These are phyloP conservation scores for Drosophila neonasuta DNA, from an alignment of 2,888 invertebrate species.

Conservation along the genomic window DNA sequence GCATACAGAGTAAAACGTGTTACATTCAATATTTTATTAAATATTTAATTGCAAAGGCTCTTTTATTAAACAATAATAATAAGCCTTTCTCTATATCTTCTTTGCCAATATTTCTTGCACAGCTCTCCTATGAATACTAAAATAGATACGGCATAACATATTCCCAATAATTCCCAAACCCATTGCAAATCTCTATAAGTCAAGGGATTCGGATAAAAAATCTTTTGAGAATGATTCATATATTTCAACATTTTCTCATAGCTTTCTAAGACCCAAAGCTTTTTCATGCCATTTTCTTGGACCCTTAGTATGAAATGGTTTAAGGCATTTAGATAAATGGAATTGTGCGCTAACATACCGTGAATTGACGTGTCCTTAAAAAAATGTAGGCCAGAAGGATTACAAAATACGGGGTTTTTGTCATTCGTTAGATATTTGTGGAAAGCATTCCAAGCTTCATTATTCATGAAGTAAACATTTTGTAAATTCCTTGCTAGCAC, in stretches of 20 bases:
- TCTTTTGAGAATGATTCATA: not conserved
- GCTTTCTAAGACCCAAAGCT: not conserved
- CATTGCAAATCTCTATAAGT: not conserved
- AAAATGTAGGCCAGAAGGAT: not conserved
- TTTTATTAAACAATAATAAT: not conserved
- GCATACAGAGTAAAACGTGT: too few species aligned
- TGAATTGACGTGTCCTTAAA: not conserved
- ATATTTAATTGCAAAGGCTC: too few species aligned
- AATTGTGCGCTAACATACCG: not conserved
- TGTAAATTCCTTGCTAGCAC: not conserved
- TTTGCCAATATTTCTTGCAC: not conserved
- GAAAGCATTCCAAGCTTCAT: not conserved
- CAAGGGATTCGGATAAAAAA: not conserved
- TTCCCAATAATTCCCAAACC: slow-evolving; percentile 4
- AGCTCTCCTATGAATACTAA: not conserved
- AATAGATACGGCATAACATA: not conserved
- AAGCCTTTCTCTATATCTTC: not conserved
- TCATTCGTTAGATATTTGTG: not conserved
- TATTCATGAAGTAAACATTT: not conserved
- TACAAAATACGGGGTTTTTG: not conserved
- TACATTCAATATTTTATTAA: too few species aligned
- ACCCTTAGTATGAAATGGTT: not conserved
- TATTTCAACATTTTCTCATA: too few species aligned
- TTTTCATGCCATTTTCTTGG: not conserved
- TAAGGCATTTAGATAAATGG: not conserved